These are phyloP conservation scores for Baryphthengus martii DNA, from an alignment of 2,113 vertebrate species.

Conservation along the genomic window DNA sequence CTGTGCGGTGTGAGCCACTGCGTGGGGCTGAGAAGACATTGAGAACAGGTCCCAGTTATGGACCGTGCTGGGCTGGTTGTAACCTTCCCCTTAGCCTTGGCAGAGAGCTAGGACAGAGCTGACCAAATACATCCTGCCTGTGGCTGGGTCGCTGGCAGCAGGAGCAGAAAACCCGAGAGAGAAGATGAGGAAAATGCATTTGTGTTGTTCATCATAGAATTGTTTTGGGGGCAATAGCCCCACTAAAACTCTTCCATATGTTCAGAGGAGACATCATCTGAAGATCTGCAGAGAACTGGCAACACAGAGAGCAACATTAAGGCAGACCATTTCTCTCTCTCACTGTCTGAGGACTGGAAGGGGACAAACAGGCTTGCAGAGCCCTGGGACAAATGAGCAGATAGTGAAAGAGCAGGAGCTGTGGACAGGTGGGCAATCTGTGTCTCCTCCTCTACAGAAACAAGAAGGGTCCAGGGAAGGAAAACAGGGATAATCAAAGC, in stretches of 20 bases:
- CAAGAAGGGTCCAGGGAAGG: background rate
- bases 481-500: background rate
- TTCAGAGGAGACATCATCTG: background rate
- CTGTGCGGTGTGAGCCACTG: rapidly evolving
- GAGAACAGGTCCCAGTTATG: background rate
- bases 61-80: background rate
- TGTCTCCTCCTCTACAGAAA: background rate
- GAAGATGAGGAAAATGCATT: background rate
- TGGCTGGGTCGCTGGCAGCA: background rate
- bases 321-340: background rate
- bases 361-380: background rate
- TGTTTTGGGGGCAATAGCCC: background rate
- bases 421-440: background rate
- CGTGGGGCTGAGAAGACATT: rapidly evolving
- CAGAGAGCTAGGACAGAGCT: background rate
- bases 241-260: background rate
- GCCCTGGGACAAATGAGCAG: background rate
- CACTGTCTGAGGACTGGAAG: background rate
- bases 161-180: background rate
- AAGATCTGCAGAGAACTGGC: background rate
- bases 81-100: background rate
- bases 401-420: background rate
- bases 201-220: background rate
- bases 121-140: background rate
- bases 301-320: background rate